Percentiles rank a stretch among this genome's conserved stretches.
Evolutionary conservation across 2,797 vertebrate genomes (phyloP).

Genomic region (Smutsia gigantea): DNA sequence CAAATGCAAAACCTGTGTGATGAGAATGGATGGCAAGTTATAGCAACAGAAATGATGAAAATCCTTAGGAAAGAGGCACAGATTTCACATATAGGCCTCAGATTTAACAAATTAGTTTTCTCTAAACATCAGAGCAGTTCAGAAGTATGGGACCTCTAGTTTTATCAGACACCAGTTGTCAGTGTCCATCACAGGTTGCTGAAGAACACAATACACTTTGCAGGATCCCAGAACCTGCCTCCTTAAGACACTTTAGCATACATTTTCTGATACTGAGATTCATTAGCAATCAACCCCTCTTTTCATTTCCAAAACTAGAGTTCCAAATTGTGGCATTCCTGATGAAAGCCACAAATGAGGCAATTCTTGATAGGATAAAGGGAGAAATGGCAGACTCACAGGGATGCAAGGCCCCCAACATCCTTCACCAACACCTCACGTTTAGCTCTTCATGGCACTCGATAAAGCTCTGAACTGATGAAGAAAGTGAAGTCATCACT

Average conservation of each 20-base stretch:
- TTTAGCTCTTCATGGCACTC: not conserved
- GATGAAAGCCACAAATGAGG: not conserved
- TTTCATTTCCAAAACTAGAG: not conserved
- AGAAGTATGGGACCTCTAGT: not conserved
- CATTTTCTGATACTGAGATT: not conserved
- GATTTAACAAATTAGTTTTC: not conserved
- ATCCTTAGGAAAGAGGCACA: not conserved
- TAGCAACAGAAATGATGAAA: not conserved
- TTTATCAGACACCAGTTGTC: not conserved
- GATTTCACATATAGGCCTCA: not conserved
- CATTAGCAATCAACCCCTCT: not conserved
- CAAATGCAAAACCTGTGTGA: not conserved
- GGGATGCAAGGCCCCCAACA: not conserved
- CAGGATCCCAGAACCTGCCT: not conserved
- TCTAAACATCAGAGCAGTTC: conserved; percentile 15
- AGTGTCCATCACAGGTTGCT: not conserved
- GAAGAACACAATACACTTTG: not conserved
- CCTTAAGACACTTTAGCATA: not conserved
- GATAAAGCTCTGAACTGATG: not conserved
- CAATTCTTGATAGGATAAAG: not conserved
- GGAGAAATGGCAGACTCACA: not conserved
- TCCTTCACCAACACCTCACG: not conserved
- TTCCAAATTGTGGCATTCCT: not conserved
- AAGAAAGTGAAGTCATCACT: not conserved
- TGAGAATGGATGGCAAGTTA: not conserved